Base-by-base conservation (phyloP, 2,888 invertebrate species). In the Phlogophora meticulosa region DNA sequence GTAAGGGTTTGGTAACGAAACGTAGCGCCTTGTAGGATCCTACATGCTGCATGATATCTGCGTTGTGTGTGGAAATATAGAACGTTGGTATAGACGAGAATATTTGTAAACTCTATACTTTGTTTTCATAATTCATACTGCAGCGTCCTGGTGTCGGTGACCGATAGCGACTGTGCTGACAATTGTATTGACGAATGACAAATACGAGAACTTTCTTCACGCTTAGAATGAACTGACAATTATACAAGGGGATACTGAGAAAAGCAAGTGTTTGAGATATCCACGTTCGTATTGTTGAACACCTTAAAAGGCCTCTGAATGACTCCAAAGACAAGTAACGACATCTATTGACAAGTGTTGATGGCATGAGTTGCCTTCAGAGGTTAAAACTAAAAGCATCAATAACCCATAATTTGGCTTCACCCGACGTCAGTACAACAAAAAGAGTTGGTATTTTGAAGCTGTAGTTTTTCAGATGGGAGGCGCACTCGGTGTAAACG, bases 101-200 rank as follows among this genome's bases (percentile, higher is more conserved):
- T 69, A 69, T 80, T 80, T 77, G 78, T 80, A 80, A 80, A 80
- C 74, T 80, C 60, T 28, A 57, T 64, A 68, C 61, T 46, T 74
- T 80, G 81, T 78, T 80, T 80, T 80, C 81, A 80, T 80, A 80
- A 77, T 72, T 68, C 67, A 59, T 56, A 40, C 43, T 58, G 66
- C 57, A 43, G 65, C 65, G 63, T 63, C 68, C 68, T 58, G 70
- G 66, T 71, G 80, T 80, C 81, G 66, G 65, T 74, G 73, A 65
- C 77, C 71, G 74, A 80, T 80, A 74, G 65, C 43, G 15, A 45
- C 52, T 38, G 34, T 20, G 55, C 67, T 60, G 65, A 68, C 70
- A 73, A 80, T 80, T 67, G 74, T 77, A 74, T 81, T 77, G 72
- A 68, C 65, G 56, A 34, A 64, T 38, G 56, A 40, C 63, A 51